Conservation (phyloP, 2,113 vertebrate species). For the Catharus minimus region DNA sequence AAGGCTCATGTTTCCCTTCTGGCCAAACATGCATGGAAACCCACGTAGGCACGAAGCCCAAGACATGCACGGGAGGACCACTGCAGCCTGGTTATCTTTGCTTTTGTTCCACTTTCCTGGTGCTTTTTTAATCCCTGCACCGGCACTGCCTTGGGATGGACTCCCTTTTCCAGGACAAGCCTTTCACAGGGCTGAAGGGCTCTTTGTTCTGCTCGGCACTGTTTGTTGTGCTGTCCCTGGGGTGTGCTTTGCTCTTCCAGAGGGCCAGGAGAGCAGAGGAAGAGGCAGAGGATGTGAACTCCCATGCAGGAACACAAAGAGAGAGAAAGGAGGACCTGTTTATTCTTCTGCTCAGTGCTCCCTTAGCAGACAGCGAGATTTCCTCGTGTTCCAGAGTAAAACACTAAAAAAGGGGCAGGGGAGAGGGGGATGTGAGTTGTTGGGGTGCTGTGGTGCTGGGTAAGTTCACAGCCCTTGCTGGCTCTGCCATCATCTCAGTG, state of each 20-base stretch:
- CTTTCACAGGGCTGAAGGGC: constrained; percentile 40
- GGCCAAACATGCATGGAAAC: constrained; percentile 44
- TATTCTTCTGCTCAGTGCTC: neutral
- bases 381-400: neutral
- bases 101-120: constrained; percentile 36
- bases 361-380: neutral
- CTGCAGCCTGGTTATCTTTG: neutral
- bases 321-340: constrained; percentile 1
- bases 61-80: neutral
- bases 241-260: constrained; percentile 59
- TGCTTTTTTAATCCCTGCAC: constrained; percentile 42
- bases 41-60: neutral
- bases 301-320: constrained; percentile 14
- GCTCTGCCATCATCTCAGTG: rapidly evolving
- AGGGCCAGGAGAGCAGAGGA: constrained; percentile 35
- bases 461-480: neutral
- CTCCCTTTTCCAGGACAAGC: constrained; percentile 62
- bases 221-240: constrained; percentile 47
- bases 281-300: constrained; percentile 66
- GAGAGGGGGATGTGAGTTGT: neutral
- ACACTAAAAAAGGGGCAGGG: neutral
- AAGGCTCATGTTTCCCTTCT: constrained; percentile 50
- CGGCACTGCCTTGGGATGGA: constrained; percentile 47
- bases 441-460: neutral
- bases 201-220: constrained; percentile 55